phyloP scores from a whole-genome alignment of 2,797 vertebrate species.

The Thripadectes ignobilis region DNA sequence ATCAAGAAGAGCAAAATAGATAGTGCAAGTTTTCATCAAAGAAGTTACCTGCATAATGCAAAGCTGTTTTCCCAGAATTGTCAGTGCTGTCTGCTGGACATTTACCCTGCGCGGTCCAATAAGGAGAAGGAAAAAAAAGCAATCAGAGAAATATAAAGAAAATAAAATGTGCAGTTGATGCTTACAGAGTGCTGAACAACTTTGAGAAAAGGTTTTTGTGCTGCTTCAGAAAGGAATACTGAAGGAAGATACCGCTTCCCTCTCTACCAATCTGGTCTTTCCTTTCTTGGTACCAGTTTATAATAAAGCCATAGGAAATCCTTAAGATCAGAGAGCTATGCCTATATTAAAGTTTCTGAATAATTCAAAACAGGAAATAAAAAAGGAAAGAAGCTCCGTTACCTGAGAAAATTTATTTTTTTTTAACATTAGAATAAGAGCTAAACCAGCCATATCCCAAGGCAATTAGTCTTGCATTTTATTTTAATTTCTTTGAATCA shows the following conservation, averaged over 20 bases:
- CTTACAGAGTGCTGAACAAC: background rate
- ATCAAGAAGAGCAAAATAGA: background rate
- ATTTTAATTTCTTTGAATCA: background rate
- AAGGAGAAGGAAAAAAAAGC: background rate
- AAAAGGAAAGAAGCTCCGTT: background rate
- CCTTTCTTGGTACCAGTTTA: background rate
- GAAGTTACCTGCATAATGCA: constrained; percentile 90
- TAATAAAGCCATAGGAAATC: background rate
- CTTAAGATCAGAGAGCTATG: background rate
- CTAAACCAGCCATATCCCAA: background rate
- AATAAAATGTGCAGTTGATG: background rate
- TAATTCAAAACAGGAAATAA: background rate
- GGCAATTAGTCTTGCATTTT: background rate
- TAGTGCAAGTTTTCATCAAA: background rate
- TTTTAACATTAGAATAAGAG: background rate
- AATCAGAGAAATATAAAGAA: background rate
- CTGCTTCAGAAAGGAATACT: background rate
- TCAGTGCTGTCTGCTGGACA: constrained; percentile 84
- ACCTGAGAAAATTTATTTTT: background rate
- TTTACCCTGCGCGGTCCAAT: constrained; percentile 81
- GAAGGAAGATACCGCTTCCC: background rate
- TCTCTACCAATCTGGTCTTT: background rate
- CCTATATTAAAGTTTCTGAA: background rate
- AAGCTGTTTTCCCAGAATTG: constrained; percentile 85
- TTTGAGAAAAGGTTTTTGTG: background rate